Base-by-base conservation (phyloP, 2,113 vertebrate genomes). In the Pantherophis guttatus region DNA sequence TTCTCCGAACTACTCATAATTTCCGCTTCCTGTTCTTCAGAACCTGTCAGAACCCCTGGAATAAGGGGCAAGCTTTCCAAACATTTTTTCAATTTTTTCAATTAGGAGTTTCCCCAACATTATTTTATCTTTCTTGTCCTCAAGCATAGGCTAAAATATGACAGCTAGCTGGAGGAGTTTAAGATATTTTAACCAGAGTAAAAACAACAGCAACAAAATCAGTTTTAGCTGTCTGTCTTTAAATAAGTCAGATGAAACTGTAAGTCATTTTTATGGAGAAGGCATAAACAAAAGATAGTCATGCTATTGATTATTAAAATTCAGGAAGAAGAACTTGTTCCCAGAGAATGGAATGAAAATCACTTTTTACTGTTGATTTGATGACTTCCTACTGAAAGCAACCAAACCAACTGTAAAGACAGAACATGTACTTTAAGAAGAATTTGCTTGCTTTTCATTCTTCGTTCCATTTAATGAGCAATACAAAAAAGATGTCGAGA, bases 381-480 rank as follows among this genome's bases (percentile, higher is more conserved):
- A 81, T 62, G 33, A 21, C 75, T 81, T 86, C 19, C 90, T 52
- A 52, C 12, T 90, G 62, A n/a, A 86, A 65, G 81, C 29, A 86
- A 26, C 44, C 50, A 39, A 62, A 62, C 23, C 92, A 62, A 62
- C 23, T 44, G 29, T 44, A 65, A 44, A 87, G 81, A 26, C 19
- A 5, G 57, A 58, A 86, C 23, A 65, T 10, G 62, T 62, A 93
- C 29, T 93, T 53, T 54, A 57, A 57, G 54, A 65, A 87, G 57
- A 86, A 93, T 81, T 54, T 89, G 65, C 57, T 93, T 86, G 48
- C 90, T 93, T 93, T 86, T 54, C 57, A 62, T 65, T 90, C 75
- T 65, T 87, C 48, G 23, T 89, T 90, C n/a, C 21, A 58, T 90
- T 90, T 90, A 93, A 93, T 87, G 89, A 87, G 86, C 57, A 24